Percentiles rank a stretch among this genome's conserved stretches.
These are phyloP conservation scores for Sciurus vulgaris DNA, from an alignment of 2,797 vertebrate genomes.

Conservation along the genomic window DNA sequence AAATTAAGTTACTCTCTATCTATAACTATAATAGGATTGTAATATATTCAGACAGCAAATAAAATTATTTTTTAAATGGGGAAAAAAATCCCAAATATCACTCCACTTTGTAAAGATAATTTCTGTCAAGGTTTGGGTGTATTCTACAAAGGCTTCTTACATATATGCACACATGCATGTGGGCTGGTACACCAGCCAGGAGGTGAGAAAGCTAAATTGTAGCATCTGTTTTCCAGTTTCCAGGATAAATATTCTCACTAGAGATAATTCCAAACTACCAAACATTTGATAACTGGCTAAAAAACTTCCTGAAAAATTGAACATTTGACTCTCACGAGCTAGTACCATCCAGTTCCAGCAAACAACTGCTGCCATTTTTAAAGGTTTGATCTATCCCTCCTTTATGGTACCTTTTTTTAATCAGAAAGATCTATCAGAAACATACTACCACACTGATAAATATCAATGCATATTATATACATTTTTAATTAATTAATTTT, in stretches of 20 bases:
- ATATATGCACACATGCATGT: too few species aligned
- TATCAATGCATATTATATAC: not conserved
- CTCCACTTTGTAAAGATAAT: not conserved
- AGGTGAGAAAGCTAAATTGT: not conserved
- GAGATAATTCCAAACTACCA: not conserved
- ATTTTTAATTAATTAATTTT: too few species aligned
- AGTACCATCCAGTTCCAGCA: not conserved
- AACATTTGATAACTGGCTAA: not conserved
- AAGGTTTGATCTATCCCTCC: not conserved
- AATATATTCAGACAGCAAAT: not conserved
- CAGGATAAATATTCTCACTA: not conserved
- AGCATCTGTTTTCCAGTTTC: not conserved
- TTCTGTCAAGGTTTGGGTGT: not conserved
- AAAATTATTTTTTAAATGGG: not conserved
- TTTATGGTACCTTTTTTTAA: not conserved
- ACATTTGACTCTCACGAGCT: not conserved
- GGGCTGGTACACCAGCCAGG: not conserved
- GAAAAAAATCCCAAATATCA: not conserved
- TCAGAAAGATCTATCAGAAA: not conserved
- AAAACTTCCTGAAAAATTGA: constrained; percentile 12
- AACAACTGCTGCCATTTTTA: not conserved
- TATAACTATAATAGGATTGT: not conserved
- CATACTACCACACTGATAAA: not conserved
- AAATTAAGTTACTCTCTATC: not conserved
- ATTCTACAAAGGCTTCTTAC: not conserved